Evolutionary conservation across 2,888 invertebrate species (phyloP).

Genomic region (Branchellion lobata): DNA sequence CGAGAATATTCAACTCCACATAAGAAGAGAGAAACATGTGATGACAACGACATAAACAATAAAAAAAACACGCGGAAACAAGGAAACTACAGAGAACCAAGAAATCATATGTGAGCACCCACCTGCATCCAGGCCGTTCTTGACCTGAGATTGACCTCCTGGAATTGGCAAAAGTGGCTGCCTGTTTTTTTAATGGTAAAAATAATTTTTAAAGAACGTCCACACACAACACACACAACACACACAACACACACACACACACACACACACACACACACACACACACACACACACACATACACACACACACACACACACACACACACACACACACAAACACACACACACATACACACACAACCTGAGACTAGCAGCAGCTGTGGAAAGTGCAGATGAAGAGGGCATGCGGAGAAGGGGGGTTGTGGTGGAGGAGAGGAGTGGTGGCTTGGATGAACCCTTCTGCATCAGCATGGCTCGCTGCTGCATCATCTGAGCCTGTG

Average conservation of each 20-base stretch:
- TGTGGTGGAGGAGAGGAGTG: neutral
- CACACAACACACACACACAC: no score
- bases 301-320: neutral
- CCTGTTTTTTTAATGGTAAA: no score
- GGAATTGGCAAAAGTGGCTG: conserved; percentile 10
- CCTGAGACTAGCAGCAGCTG: neutral
- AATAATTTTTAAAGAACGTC: no score
- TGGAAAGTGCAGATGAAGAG: no score
- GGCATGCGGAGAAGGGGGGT: conserved; percentile 20
- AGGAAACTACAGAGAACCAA: neutral
- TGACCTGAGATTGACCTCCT: neutral
- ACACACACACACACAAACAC: no score
- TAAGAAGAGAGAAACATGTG: no score
- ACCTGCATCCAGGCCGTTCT: neutral
- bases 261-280: neutral
- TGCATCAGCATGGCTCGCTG: conserved; percentile 27
- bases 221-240: no score
- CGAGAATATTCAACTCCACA: no score
- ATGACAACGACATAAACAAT: neutral
- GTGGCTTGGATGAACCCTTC: neutral
- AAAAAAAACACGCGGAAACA: neutral
- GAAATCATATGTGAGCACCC: neutral
- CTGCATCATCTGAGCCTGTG: conserved; percentile 20
- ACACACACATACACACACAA: no score
- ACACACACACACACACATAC: neutral